Base-by-base conservation (phyloP, 1,140 invertebrate genomes). In the Nephila pilipes region DNA sequence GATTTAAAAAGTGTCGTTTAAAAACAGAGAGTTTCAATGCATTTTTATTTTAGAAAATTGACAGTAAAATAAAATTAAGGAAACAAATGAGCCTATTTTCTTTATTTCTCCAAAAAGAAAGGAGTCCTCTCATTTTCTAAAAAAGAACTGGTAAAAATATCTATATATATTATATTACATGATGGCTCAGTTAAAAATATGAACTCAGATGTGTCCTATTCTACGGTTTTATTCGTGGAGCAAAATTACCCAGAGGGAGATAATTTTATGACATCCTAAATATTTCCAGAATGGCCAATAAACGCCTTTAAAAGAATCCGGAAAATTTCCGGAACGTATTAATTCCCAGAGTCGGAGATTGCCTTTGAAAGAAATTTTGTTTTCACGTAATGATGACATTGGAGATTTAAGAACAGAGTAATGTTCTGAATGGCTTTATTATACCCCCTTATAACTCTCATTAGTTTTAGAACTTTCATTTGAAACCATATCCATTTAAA, bases 191-290 rank as follows among this genome's bases (percentile, higher is more conserved):
- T 69, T 54, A 69, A 88, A 88, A 88, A 88, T 69, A 69, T 88
- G 60, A 88, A 54, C 60, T 25, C 0, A 22, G 58, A 88, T 88
- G 54, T 88, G 36, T 88, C 60, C 83, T 22, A 55, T 58, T 58
- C 54, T 58, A 36, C 18, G 58, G 20, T 38, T 16, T n/a, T 65
- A 69, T 88, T 57, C 36, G 20, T 36, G 57, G 60, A 22, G n/a
- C 20, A 69, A 87, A 88, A 88, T 69, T 88, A 88, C 60, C 85
- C 29, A n/a, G 60, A 60, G 25, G 60, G 54, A 57, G 85, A 88
- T 88, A 88, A 69, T 88, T 88, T 88, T 88, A 88, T 60, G 85
- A 69, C 60, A 85, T 88, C 85, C 60, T 88, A 88, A 88, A 88
- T 88, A 36, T 57, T 88, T 60, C 85, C 36, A 36, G 85, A 88